These are phyloP conservation scores for Sebastolobus alascanus DNA, from an alignment of 2,797 vertebrate species.

Conservation along the genomic window DNA sequence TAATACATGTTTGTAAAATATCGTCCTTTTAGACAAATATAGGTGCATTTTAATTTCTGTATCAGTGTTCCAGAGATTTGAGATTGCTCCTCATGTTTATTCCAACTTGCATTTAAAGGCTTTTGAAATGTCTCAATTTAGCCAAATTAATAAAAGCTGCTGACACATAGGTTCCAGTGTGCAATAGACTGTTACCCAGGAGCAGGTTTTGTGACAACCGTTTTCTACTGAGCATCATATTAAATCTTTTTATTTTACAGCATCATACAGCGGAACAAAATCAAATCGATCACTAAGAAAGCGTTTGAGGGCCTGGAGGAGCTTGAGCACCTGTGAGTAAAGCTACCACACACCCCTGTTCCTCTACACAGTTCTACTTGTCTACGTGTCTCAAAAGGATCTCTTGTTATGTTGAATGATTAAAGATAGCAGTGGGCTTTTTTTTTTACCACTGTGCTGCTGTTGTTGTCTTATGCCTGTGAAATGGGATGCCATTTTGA, in stretches of 20 bases:
- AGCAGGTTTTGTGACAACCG: not conserved
- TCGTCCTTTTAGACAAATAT: not conserved
- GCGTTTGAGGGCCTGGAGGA: slow-evolving; percentile 92
- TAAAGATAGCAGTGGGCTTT: slow-evolving; percentile 23
- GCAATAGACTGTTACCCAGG: not conserved
- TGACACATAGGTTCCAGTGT: not conserved
- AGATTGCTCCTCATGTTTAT: not conserved
- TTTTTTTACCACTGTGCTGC: slow-evolving; percentile 27
- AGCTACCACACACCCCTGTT: not conserved
- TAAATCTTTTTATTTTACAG: slow-evolving; percentile 77
- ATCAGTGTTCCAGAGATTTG: not conserved
- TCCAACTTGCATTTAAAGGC: not conserved
- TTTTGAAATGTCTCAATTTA: not conserved
- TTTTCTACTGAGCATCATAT: not conserved
- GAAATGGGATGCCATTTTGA: slow-evolving; percentile 37
- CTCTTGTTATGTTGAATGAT: slow-evolving; percentile 24
- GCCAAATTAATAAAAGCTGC: not conserved
- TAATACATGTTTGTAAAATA: not conserved
- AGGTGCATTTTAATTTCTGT: not conserved
- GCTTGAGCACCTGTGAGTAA: slow-evolving; percentile 93
- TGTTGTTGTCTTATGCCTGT: slow-evolving; percentile 33
- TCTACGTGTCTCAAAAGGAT: not conserved
- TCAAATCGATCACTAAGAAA: slow-evolving; percentile 94
- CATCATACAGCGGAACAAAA: slow-evolving; percentile 93
- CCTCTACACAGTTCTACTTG: not conserved